Evolutionary conservation across 92 coral and sea anemone genomes (phyloP).

Genomic region (Heliopora coerulea): DNA sequence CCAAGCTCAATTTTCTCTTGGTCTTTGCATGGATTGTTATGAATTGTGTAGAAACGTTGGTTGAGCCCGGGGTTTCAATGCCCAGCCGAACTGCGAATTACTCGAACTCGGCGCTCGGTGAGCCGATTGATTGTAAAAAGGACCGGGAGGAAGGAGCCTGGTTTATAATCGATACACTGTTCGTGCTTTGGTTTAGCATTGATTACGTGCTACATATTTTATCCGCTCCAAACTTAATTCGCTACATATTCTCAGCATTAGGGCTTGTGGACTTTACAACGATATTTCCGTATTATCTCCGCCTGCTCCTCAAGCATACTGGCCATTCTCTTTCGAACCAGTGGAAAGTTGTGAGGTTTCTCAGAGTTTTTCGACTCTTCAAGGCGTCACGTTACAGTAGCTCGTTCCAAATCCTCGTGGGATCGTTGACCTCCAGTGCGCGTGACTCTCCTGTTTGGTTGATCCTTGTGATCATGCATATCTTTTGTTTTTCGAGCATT

Average conservation of each 20-base stretch:
- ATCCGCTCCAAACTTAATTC: constrained; percentile 48
- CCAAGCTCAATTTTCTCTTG: neutral
- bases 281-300: constrained; percentile 69
- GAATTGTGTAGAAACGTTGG: constrained; percentile 6
- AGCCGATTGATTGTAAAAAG: neutral
- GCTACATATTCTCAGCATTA: constrained; percentile 53
- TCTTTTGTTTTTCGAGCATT: constrained; percentile 67
- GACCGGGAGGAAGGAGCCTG: neutral
- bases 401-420: constrained; percentile 62
- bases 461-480: constrained; percentile 65
- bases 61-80: neutral
- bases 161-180: constrained; percentile 59
- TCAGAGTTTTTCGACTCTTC: constrained; percentile 71
- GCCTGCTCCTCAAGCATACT: constrained; percentile 53
- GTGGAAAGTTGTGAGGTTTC: constrained; percentile 59
- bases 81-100: neutral
- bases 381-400: constrained; percentile 71
- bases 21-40: constrained; percentile 13
- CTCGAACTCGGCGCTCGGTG: neutral
- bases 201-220: constrained; percentile 66
- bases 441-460: constrained; percentile 71
- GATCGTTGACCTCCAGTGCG: constrained; percentile 62
- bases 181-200: constrained; percentile 68
- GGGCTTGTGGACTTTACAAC: constrained; percentile 71
- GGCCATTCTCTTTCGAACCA: constrained; percentile 30